Percentiles rank a stretch among this genome's conserved stretches.
Conservation (phyloP, 1,140 invertebrate species). For the Pantala flavescens region DNA sequence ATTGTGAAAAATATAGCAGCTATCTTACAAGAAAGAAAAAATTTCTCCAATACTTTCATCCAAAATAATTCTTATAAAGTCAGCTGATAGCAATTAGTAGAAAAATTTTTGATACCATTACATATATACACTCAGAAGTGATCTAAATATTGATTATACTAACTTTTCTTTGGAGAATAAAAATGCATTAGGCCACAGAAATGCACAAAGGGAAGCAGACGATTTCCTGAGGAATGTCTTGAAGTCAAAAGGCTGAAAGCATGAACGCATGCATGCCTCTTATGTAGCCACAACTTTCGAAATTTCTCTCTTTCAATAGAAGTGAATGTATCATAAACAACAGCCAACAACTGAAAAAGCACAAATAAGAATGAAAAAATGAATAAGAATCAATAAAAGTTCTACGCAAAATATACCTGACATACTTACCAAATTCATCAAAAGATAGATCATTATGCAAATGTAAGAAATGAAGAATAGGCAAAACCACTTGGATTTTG, state of each 20-base stretch:
- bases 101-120: no score
- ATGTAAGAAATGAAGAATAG: slow-evolving; percentile 82
- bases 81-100: no score
- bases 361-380: slow-evolving; percentile 15
- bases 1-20: no score
- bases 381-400: background rate
- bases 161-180: slow-evolving; percentile 63
- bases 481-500: slow-evolving; percentile 66
- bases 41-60: no score
- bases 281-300: slow-evolving; percentile 71
- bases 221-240: slow-evolving; percentile 36
- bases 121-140: no score
- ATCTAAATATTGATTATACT: slow-evolving; percentile 27
- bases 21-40: no score
- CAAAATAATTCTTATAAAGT: no score
- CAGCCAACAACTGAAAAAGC: slow-evolving; percentile 63
- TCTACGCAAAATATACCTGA: slow-evolving; percentile 9
- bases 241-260: slow-evolving; percentile 71
- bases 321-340: slow-evolving; percentile 85
- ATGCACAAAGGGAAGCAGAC: slow-evolving; percentile 53
- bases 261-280: slow-evolving; percentile 68
- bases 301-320: slow-evolving; percentile 80
- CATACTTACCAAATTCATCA: slow-evolving; percentile 74
- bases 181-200: slow-evolving; percentile 73
- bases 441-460: slow-evolving; percentile 71